These are phyloP conservation scores for Bambusicola thoracicus DNA, from an alignment of 2,113 vertebrate genomes.

Conservation along the genomic window DNA sequence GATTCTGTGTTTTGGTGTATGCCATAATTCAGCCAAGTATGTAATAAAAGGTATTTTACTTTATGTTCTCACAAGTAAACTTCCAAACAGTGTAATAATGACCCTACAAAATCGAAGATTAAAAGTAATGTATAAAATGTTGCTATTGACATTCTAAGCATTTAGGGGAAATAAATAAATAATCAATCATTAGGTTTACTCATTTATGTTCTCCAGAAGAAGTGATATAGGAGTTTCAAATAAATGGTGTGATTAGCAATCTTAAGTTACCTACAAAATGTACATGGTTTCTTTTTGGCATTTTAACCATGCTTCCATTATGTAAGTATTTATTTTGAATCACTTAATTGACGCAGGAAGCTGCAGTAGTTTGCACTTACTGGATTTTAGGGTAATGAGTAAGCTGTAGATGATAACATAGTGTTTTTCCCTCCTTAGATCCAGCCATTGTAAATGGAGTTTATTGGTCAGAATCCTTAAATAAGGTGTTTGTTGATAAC, in stretches of 20 bases:
- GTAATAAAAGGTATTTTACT: not conserved
- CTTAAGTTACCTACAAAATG: not conserved
- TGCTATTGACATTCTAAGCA: not conserved
- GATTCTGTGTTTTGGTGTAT: not conserved
- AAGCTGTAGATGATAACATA: not conserved
- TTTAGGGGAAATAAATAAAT: not conserved
- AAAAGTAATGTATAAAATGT: not conserved
- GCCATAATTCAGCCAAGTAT: not conserved
- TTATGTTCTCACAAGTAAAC: not conserved
- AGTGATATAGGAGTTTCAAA: fast-evolving
- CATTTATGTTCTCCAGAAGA: not conserved
- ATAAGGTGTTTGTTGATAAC: conserved; percentile 98
- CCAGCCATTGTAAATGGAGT: conserved; percentile 97
- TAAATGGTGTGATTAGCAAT: not conserved
- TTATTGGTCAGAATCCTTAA: conserved; percentile 98
- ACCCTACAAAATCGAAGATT: not conserved
- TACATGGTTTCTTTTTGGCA: not conserved
- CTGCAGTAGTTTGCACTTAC: not conserved
- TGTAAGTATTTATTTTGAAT: not conserved
- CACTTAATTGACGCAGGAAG: not conserved
- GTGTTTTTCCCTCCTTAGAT: conserved; percentile 74
- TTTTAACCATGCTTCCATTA: not conserved
- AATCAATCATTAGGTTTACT: not conserved
- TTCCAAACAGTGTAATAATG: not conserved
- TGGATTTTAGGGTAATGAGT: not conserved